phyloP scores from a whole-genome alignment of 2,113 vertebrate species.

The Cyphomyrus plagiostoma region DNA sequence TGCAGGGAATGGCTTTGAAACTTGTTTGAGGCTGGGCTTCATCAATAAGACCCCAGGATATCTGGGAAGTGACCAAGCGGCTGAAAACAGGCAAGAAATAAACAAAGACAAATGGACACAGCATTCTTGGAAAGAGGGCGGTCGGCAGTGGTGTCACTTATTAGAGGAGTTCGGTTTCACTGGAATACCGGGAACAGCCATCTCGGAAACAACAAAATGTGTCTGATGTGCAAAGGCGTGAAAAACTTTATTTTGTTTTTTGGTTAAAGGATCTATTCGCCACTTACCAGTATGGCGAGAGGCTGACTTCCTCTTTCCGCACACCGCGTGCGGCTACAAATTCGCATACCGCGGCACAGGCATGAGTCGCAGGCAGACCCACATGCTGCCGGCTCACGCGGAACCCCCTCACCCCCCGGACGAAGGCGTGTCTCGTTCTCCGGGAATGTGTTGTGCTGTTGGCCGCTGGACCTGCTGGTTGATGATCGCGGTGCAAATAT shows the following conservation, averaged over 20 bases:
- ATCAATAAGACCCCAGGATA: background rate
- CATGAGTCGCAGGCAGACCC: background rate
- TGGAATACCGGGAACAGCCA: background rate
- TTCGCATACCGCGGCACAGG: background rate
- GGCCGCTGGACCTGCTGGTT: background rate
- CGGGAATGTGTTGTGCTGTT: background rate
- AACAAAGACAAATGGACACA: background rate
- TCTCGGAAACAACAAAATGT: background rate
- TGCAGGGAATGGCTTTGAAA: background rate
- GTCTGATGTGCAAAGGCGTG: background rate
- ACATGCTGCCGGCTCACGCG: background rate
- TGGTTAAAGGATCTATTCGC: background rate
- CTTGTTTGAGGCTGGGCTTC: background rate
- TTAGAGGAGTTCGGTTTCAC: background rate
- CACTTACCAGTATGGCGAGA: background rate
- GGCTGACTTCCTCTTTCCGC: background rate
- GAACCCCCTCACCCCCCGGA: background rate
- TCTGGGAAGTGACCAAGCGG: background rate
- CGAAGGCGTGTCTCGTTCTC: background rate
- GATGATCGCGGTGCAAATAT: constrained; percentile 3
- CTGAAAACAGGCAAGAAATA: background rate
- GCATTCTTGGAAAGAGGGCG: background rate
- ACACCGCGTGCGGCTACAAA: background rate
- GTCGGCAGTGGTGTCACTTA: background rate
- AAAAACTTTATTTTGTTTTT: background rate